Percentiles rank a stretch among this genome's conserved stretches.
Conservation (phyloP, 1,140 invertebrate genomes). For the Pseudomyrmex concolor region DNA sequence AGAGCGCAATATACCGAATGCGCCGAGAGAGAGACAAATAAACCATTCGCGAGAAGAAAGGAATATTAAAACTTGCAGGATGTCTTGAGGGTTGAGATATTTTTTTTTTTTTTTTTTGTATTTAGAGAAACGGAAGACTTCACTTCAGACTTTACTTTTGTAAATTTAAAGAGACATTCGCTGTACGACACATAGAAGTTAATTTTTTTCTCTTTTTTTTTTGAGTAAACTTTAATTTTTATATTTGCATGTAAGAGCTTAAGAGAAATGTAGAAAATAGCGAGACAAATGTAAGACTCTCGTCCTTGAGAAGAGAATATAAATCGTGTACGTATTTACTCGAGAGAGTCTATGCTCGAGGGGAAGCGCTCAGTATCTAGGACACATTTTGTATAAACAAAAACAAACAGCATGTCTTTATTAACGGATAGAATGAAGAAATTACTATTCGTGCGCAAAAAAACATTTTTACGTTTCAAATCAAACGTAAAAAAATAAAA, state of each 20-base stretch:
- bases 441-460: too few relatives aligned
- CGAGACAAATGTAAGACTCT: neutral
- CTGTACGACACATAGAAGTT: too few relatives aligned
- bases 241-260: neutral
- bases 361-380: neutral
- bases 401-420: conserved; percentile 9
- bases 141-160: too few relatives aligned
- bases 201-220: too few relatives aligned
- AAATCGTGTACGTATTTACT: neutral
- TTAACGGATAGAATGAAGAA: conserved; percentile 17
- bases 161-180: too few relatives aligned
- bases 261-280: neutral
- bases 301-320: neutral
- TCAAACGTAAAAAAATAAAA: neutral
- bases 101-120: too few relatives aligned
- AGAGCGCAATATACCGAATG: conserved; percentile 14
- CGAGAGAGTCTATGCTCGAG: too few relatives aligned
- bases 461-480: neutral
- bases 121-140: too few relatives aligned
- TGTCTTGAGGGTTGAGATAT: neutral
- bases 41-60: neutral
- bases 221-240: neutral
- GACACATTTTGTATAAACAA: neutral
- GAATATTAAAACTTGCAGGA: neutral
- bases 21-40: conserved; percentile 17